Percentiles rank a stretch among this genome's conserved stretches.
Conservation (phyloP, 2,113 vertebrate genomes). For the Micronisus gabar region DNA sequence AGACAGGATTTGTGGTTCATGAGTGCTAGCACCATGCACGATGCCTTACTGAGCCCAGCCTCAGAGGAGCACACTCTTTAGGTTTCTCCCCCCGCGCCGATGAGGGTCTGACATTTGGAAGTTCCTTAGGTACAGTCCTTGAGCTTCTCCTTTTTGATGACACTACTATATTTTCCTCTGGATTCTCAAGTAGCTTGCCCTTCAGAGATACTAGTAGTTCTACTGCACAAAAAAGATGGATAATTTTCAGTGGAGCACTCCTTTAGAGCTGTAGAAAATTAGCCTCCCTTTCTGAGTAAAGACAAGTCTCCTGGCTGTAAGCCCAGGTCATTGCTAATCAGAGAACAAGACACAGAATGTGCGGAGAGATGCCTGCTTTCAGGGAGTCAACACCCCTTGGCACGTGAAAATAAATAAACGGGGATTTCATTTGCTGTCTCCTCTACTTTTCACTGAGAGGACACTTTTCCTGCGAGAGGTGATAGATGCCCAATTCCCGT, state of each 20-base stretch:
- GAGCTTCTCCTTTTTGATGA: neutral
- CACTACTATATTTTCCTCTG: neutral
- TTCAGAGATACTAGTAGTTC: neutral
- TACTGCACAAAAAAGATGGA: neutral
- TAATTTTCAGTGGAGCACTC: neutral
- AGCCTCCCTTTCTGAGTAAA: neutral
- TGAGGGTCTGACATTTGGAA: neutral
- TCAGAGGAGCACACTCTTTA: neutral
- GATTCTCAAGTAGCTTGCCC: neutral
- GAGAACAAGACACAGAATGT: rapidly evolving
- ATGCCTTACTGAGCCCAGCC: neutral
- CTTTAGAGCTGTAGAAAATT: neutral
- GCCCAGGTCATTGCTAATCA: neutral
- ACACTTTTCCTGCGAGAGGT: neutral
- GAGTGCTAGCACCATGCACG: rapidly evolving
- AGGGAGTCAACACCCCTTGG: neutral
- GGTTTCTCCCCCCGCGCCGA: neutral
- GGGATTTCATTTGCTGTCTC: neutral
- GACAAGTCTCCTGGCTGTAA: neutral
- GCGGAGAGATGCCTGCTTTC: neutral
- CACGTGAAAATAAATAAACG: neutral
- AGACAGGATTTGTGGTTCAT: neutral
- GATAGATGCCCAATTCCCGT: neutral
- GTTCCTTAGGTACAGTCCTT: neutral
- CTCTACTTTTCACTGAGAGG: neutral